These are phyloP conservation scores for Euproctis similis DNA, from an alignment of 2,888 invertebrate genomes.

Conservation along the genomic window DNA sequence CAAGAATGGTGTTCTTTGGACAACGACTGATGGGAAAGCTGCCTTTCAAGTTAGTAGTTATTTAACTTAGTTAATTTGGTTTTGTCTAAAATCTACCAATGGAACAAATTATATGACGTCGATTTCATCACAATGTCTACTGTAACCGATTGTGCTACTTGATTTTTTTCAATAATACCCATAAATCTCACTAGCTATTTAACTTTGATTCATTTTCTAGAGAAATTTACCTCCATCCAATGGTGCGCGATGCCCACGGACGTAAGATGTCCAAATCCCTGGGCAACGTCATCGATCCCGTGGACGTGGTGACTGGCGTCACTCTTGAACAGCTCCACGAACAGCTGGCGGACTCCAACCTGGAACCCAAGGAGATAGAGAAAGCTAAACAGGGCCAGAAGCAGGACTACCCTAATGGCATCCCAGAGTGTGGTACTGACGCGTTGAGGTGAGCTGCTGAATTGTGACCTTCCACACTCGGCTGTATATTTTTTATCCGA, in stretches of 20 bases:
- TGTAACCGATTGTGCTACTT: too few species aligned
- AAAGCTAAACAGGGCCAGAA: constrained; percentile 84
- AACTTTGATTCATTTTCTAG: constrained; percentile 54
- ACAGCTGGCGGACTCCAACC: constrained; percentile 84
- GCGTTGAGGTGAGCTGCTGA: constrained; percentile 87
- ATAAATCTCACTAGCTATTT: too few species aligned
- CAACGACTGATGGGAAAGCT: constrained; percentile 90
- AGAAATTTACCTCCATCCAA: constrained; percentile 95
- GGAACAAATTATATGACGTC: too few species aligned
- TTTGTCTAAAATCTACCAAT: too few species aligned
- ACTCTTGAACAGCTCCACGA: constrained; percentile 85
- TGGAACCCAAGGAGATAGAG: constrained; percentile 89
- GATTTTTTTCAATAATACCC: too few species aligned
- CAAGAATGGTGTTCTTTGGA: constrained; percentile 98
- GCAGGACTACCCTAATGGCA: constrained; percentile 90
- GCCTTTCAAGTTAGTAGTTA: constrained; percentile 87
- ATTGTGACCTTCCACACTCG: too few species aligned
- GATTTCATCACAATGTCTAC: too few species aligned
- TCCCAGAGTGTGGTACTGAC: constrained; percentile 97
- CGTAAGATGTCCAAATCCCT: constrained; percentile 99
- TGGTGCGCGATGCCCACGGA: constrained; percentile 98
- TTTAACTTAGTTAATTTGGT: too few species aligned
- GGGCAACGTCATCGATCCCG: constrained; percentile 98
- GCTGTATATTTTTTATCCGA: too few species aligned
- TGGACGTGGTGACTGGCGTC: constrained; percentile 94